Percentiles rank a stretch among this genome's conserved stretches.
Conservation (phyloP, 2,797 vertebrate species). For the Australoheros facetus region DNA sequence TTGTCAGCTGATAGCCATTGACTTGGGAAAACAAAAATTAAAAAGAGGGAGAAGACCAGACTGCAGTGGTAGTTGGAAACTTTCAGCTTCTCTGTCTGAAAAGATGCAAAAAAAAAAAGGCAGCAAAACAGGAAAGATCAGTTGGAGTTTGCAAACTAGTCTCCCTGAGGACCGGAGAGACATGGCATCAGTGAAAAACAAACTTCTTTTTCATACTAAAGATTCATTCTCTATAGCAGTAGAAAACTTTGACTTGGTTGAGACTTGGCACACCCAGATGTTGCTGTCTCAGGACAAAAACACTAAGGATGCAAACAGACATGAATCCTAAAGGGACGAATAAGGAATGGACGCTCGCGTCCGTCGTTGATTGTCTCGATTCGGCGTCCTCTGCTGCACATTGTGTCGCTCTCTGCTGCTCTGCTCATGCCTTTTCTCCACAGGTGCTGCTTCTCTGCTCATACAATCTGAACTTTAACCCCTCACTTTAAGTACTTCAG, state of each 20-base stretch:
- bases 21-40: not conserved
- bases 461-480: conserved; percentile 65
- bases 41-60: not conserved
- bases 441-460: conserved; percentile 74
- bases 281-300: conserved; percentile 31
- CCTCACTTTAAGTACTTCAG: conserved; percentile 40
- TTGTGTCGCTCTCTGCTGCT: conserved; percentile 30
- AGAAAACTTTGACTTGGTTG: conserved; percentile 20
- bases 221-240: conserved; percentile 25
- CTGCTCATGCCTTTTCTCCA: conserved; percentile 66
- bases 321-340: not conserved
- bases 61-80: conserved; percentile 18
- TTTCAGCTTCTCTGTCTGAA: conserved; percentile 5
- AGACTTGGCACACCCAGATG: conserved; percentile 30
- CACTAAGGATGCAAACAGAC: conserved; percentile 58
- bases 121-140: not conserved
- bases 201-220: conserved; percentile 45
- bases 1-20: not conserved
- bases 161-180: not conserved
- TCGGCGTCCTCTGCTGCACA: conserved; percentile 14
- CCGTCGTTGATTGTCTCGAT: not conserved
- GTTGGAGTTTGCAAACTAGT: not conserved
- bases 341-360: not conserved
- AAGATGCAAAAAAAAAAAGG: not conserved
- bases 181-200: not conserved